These are phyloP conservation scores for Neoscelio sp. DNA, from an alignment of 2,888 invertebrate species.

Conservation along the genomic window DNA sequence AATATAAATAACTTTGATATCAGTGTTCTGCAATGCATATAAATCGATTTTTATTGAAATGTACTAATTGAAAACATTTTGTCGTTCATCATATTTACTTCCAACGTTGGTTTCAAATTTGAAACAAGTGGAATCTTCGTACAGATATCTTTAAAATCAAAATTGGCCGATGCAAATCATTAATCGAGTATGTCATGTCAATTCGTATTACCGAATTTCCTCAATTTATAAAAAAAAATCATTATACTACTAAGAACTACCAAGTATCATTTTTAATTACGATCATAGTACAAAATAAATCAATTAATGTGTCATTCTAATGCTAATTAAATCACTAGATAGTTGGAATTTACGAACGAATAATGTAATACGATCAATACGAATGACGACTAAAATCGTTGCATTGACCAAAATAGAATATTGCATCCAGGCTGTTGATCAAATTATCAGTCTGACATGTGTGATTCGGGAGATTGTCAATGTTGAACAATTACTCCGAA, in stretches of 20 bases:
- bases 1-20: too few relatives aligned
- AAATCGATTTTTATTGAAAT: too few relatives aligned
- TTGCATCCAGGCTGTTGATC: constrained; percentile 64
- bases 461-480: constrained; percentile 68
- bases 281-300: background rate
- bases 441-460: constrained; percentile 68
- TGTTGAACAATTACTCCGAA: constrained; percentile 68
- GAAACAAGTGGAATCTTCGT: too few relatives aligned
- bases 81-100: too few relatives aligned
- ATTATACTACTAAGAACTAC: background rate
- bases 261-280: constrained; percentile 8
- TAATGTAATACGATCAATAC: constrained; percentile 60
- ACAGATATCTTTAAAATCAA: too few relatives aligned
- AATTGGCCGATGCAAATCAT: too few relatives aligned
- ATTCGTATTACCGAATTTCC: too few relatives aligned
- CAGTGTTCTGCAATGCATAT: too few relatives aligned
- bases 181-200: too few relatives aligned
- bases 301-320: constrained; percentile 12
- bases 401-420: constrained; percentile 65
- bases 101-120: too few relatives aligned
- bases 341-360: constrained; percentile 36
- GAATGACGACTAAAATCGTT: constrained; percentile 61
- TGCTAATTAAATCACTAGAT: constrained; percentile 37
- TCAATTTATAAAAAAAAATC: too few relatives aligned
- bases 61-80: too few relatives aligned